A percentile compares a stretch with the other conserved stretches of the same genome.
Conservation (phyloP, 2,888 invertebrate genomes). For the Augochlorella aurata region DNA sequence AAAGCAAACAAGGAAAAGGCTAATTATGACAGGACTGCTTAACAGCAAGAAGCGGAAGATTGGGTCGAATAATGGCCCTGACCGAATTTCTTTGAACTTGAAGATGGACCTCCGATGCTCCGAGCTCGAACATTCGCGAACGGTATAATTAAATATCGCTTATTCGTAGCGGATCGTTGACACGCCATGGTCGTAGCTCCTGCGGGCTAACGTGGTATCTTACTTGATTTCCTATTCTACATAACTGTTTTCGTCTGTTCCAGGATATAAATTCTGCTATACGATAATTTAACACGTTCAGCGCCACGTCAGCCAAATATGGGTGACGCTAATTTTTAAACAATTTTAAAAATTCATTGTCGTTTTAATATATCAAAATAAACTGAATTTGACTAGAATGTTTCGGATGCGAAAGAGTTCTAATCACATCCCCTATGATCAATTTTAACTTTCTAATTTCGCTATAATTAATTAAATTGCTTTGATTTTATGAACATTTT, state of each 20-base stretch:
- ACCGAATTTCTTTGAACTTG: slow-evolving; percentile 56
- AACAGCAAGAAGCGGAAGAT: slow-evolving; percentile 55
- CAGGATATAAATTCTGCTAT: not conserved
- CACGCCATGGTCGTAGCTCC: not conserved
- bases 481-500: no score
- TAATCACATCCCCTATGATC: no score
- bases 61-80: slow-evolving; percentile 51
- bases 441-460: no score
- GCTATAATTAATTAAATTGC: no score
- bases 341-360: no score
- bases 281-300: not conserved
- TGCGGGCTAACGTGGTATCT: not conserved
- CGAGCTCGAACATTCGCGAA: slow-evolving; percentile 1
- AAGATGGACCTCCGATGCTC: slow-evolving; percentile 19
- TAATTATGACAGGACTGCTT: slow-evolving; percentile 51
- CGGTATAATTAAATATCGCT: not conserved
- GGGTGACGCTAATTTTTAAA: no score
- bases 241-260: not conserved
- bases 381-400: no score
- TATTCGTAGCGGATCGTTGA: not conserved
- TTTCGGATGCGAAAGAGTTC: no score
- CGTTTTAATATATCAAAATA: no score
- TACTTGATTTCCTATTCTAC: not conserved
- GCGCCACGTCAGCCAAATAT: no score
- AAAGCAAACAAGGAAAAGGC: not conserved